Conservation (phyloP, 2,113 vertebrate genomes). For the Merops nubicus region DNA sequence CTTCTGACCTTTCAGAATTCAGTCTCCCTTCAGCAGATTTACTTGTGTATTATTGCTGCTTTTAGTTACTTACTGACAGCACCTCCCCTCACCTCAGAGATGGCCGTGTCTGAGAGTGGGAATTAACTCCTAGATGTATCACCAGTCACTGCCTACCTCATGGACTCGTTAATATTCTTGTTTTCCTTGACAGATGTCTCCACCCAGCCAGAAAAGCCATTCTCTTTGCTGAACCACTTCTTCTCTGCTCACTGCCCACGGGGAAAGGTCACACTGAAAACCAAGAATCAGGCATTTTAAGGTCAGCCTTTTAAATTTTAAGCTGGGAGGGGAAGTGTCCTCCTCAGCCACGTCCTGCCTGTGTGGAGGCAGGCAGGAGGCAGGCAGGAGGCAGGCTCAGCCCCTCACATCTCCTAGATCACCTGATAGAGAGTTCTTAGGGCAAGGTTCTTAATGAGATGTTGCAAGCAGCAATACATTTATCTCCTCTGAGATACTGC, state of each 20-base stretch:
- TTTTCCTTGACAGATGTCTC: constrained; percentile 91
- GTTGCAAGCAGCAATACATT: background rate
- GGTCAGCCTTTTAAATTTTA: background rate
- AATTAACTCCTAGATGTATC: background rate
- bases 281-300: background rate
- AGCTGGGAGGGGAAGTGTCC: background rate
- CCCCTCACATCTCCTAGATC: background rate
- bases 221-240: constrained; percentile 86
- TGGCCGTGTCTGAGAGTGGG: background rate
- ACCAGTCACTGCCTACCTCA: constrained; percentile 76
- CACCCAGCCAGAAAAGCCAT: constrained; percentile 87
- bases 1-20: background rate
- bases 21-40: background rate
- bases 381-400: background rate
- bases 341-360: background rate
- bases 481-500: background rate
- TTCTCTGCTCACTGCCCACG: constrained; percentile 81
- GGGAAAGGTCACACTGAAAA: constrained; percentile 83
- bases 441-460: background rate
- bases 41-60: background rate
- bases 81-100: background rate
- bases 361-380: background rate
- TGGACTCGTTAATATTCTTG: constrained; percentile 85
- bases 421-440: background rate
- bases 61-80: background rate